phyloP scores from a whole-genome alignment of 2,797 vertebrate genomes.

The Esox lucius region DNA sequence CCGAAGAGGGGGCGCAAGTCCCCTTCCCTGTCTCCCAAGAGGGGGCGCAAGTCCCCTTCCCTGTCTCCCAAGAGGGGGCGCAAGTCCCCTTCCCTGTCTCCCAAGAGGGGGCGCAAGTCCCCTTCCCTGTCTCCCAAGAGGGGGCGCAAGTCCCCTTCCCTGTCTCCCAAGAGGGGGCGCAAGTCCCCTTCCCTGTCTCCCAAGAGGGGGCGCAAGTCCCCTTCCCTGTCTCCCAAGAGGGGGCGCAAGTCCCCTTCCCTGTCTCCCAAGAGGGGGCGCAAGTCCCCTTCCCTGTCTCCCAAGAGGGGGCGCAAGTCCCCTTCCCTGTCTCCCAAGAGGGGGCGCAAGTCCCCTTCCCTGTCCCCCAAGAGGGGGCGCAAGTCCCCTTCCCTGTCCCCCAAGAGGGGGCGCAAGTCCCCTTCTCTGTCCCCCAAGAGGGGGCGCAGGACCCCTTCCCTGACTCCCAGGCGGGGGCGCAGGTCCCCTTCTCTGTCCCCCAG shows the following conservation, averaged over 20 bases:
- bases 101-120: not conserved
- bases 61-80: not conserved
- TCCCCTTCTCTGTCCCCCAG: constrained; percentile 41
- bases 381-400: constrained; percentile 26
- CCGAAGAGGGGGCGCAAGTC: not conserved
- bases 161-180: constrained; percentile 5
- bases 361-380: constrained; percentile 1
- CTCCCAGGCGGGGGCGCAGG: not conserved
- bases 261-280: not conserved
- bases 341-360: not conserved
- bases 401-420: constrained; percentile 31
- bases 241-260: constrained; percentile 4
- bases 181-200: not conserved
- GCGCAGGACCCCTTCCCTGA: constrained; percentile 14
- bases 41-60: not conserved
- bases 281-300: not conserved
- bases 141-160: not conserved
- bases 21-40: constrained; percentile 32
- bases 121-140: not conserved
- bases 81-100: not conserved
- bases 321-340: not conserved
- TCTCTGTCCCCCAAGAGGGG: not conserved
- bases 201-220: constrained; percentile 7
- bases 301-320: not conserved
- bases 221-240: not conserved